Evolutionary conservation across 2,797 vertebrate species (phyloP).

Genomic region (Falco concolor): DNA sequence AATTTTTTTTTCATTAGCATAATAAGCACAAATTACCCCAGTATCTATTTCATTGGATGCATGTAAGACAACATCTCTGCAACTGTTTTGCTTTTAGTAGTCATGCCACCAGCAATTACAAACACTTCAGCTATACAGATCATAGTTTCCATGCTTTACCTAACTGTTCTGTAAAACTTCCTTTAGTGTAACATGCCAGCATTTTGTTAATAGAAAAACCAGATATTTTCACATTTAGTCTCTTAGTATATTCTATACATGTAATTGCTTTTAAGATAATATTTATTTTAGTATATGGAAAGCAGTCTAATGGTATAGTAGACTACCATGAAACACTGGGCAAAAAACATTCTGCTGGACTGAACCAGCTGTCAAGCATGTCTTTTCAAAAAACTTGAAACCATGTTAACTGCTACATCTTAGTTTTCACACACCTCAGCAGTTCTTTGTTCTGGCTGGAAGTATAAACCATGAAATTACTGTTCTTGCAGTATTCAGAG

Average conservation of each 20-base stretch:
- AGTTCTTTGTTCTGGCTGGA: neutral
- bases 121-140: neutral
- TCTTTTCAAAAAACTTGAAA: neutral
- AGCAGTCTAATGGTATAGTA: neutral
- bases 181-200: neutral
- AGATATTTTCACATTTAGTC: neutral
- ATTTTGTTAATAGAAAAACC: neutral
- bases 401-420: neutral
- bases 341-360: neutral
- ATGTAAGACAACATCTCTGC: neutral
- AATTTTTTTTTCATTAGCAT: neutral
- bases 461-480: neutral
- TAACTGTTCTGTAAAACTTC: neutral
- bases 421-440: constrained; percentile 31
- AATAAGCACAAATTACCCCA: neutral
- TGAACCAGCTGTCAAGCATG: neutral
- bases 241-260: neutral
- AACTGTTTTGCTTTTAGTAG: neutral
- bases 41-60: neutral
- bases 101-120: neutral
- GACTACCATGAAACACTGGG: neutral
- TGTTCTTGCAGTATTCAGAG: neutral
- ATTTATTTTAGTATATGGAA: neutral
- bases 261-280: neutral
- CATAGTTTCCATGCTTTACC: neutral